Evolutionary conservation across 1,140 invertebrate genomes (phyloP).

Genomic region (Probaryconus sp.): DNA sequence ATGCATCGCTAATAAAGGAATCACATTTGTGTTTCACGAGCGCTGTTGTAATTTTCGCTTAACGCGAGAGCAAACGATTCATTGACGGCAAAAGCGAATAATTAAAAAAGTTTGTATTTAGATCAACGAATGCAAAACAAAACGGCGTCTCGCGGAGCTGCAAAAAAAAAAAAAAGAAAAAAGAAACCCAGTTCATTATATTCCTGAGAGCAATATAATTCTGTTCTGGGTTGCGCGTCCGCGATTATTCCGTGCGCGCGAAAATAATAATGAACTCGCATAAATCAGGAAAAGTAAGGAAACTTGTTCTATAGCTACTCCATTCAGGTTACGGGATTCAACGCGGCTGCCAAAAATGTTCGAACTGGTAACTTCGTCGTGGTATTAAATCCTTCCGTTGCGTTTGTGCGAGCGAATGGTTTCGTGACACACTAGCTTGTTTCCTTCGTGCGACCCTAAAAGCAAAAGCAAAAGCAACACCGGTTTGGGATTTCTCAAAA

Average conservation of each 20-base stretch:
- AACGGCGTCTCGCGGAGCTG: not conserved
- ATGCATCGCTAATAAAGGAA: conserved; percentile 21
- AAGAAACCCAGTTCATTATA: conserved; percentile 33
- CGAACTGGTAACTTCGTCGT: conserved; percentile 68
- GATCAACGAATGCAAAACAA: conserved; percentile 4
- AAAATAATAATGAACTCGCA: conserved; percentile 77
- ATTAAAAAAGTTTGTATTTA: conserved; percentile 23
- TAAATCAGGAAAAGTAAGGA: conserved; percentile 75
- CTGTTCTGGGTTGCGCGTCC: conserved; percentile 15
- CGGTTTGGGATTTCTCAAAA: conserved; percentile 57
- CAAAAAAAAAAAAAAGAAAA: no score
- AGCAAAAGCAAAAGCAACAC: conserved; percentile 29
- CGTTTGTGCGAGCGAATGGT: conserved; percentile 33
- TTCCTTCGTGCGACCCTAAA: conserved; percentile 14
- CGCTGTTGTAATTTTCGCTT: conserved; percentile 7
- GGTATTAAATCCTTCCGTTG: conserved; percentile 64
- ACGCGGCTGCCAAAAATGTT: conserved; percentile 70
- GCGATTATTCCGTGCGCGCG: conserved; percentile 69
- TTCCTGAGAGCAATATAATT: conserved; percentile 36
- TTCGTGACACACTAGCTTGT: conserved; percentile 30
- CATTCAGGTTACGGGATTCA: conserved; percentile 63
- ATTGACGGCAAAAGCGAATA: not conserved
- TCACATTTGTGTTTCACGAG: conserved; percentile 10
- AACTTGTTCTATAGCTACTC: conserved; percentile 72
- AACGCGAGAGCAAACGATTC: no score